These are phyloP conservation scores for Phengaris alcon DNA, from an alignment of 2,888 invertebrate genomes.

Conservation along the genomic window DNA sequence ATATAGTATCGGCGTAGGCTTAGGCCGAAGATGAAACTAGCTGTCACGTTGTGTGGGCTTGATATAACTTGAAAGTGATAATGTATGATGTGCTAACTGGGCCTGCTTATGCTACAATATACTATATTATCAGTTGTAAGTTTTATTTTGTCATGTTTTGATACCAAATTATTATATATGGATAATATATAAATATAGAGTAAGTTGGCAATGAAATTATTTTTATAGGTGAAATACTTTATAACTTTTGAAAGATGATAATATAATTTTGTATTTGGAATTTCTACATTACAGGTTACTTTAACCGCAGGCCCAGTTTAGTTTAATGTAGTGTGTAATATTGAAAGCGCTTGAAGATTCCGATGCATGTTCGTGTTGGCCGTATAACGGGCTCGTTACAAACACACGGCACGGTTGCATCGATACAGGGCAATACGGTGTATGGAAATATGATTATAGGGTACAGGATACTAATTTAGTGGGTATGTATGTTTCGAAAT, in stretches of 20 bases:
- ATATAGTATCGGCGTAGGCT: conserved; percentile 18
- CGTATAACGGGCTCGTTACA: conserved; percentile 8
- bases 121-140: too few species aligned
- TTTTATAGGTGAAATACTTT: background rate
- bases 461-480: conserved; percentile 8
- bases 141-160: too few species aligned
- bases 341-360: conserved; percentile 19
- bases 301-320: background rate
- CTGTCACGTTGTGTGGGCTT: background rate
- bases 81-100: conserved; percentile 1
- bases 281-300: background rate
- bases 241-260: too few species aligned
- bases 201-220: background rate
- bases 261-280: background rate
- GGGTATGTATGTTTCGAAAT: conserved; percentile 59
- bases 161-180: too few species aligned
- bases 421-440: conserved; percentile 51
- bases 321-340: background rate
- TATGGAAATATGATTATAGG: conserved; percentile 41
- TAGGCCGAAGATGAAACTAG: conserved; percentile 16
- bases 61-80: conserved; percentile 8
- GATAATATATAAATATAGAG: background rate
- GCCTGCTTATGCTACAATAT: background rate
- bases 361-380: conserved; percentile 24
- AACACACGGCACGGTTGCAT: conserved; percentile 36